Evolutionary conservation across 2,113 vertebrate genomes (phyloP).

Genomic region (Pachyramphus minor): DNA sequence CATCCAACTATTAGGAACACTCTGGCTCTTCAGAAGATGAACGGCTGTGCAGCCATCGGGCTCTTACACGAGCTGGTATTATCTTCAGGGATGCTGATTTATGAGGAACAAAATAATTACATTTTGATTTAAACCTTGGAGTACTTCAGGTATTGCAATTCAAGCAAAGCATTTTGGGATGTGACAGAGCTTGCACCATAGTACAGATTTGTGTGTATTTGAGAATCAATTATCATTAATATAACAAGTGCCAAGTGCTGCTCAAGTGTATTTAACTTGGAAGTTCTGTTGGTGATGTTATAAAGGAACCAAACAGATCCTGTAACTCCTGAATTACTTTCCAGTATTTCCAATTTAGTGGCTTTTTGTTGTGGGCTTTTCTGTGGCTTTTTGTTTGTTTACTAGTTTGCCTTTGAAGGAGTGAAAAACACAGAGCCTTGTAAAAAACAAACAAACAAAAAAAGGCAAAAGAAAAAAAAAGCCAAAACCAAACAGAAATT

Average conservation of each 20-base stretch:
- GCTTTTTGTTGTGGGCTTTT: neutral
- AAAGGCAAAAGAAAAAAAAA: neutral
- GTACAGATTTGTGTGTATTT: conserved; percentile 1
- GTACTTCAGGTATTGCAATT: neutral
- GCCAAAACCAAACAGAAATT: neutral
- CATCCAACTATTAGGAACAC: neutral
- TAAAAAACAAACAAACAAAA: neutral
- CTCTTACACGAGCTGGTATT: neutral
- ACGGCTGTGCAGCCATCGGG: neutral
- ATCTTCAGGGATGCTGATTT: conserved; percentile 32
- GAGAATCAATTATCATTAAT: conserved; percentile 39
- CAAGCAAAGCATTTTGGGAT: neutral
- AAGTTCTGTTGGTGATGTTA: neutral
- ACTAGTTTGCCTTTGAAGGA: neutral
- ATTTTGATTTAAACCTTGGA: conserved; percentile 48
- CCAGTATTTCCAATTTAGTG: neutral
- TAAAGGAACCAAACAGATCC: neutral
- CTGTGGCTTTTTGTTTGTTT: neutral
- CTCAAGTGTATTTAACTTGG: neutral
- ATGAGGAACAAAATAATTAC: conserved; percentile 38
- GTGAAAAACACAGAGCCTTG: neutral
- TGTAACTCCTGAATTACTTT: neutral
- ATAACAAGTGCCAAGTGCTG: neutral
- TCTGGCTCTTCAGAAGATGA: neutral
- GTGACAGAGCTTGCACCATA: neutral